Base-by-base conservation (phyloP, 2,888 invertebrate species). In the Drosophila neutralis region DNA sequence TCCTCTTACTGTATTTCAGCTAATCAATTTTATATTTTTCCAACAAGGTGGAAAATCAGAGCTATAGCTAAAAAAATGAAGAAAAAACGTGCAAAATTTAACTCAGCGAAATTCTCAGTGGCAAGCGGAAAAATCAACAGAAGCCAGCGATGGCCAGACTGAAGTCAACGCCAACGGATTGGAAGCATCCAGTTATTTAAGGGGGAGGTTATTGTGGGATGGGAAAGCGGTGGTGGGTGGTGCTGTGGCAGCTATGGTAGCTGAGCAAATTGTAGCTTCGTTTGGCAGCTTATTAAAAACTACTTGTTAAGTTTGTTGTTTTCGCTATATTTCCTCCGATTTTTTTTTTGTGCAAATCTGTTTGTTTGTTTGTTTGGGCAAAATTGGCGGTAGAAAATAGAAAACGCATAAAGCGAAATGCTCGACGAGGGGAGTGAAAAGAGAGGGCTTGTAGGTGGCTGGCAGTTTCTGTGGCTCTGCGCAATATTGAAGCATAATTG, bases 261-360 rank as follows among this genome's bases (percentile, higher is more conserved):
- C 42, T 62, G 56, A 58, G 52, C 38, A 38, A 38, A 64, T 36
- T 18, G 33, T 11, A 57, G 65, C 27, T 52, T 61, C 73, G 78
- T 77, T 80, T 73, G 65, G 74, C 56, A 80, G 80, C 80, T 81
- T 83, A 81, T 81, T 81, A 81, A 81, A 83, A 81, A 83, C 70
- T 77, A 81, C 83, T 81, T 81, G 80, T 80, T 76, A 81, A 80
- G 83, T 81, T 83, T 80, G 71, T 82, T 80, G 82, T 71, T 81
- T 81, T 70, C 63, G 51, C 61, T 73, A 62, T 69, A 45, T 69
- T 73, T 66, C 27, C 29, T 27, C 8, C 4, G 7, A 2, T 40
- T 56, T 38, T n/a, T 13, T 13, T 40, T 54, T 65, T 51, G n/a
- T 38, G 29, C 45, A 33, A 58, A 52, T n/a, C n/a, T 29, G 35